Base-by-base conservation (phyloP, 2,888 invertebrate genomes). In the Ceriagrion tenellum region DNA sequence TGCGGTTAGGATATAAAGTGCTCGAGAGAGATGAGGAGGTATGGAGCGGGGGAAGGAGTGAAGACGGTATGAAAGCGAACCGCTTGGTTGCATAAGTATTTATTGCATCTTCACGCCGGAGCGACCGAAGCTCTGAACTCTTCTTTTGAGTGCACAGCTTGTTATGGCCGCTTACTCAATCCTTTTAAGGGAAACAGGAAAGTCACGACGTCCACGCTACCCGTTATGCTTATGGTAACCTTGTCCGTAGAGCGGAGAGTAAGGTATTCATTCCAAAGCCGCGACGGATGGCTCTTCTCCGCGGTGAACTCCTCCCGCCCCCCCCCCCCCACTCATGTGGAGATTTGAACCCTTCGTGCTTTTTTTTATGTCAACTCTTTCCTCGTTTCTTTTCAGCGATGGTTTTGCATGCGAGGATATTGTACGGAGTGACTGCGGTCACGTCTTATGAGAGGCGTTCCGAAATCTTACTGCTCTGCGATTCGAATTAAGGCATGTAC, bases 201-300 rank as follows among this genome's bases (percentile, higher is more conserved):
- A 47, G 93, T 93, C 63, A 93, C 69, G 63, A 69, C 47, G 47
- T 47, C 47, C 59, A 74, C 74, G 93, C 93, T 47, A 69, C 93
- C 93, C 93, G 93, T 93, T 93, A 93, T 47, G 69, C 93, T 93
- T 93, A 93, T 93, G 63, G 93, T 30, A 93, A 69, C 69, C 93
- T 47, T 93, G 93, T 16, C 93, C 69, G 63, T 20, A 20, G 16
- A 16, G 69, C 40, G 93, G 93, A 59, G 55, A 90, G 91, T 55
- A 88, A 26, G 30, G 30, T 59, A 56, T 59, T 23, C 18, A 56
- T 91, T 35, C 81, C 59, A 20, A 20, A 20, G 18, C 13, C 26
- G 81, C 69, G 93, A 93, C 69, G 35, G 93, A 93, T 47, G 47
- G 69, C 63, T 55, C 30, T 59, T 69, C 81, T 30, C 35, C 63